Evolutionary conservation across 2,888 invertebrate genomes (phyloP).

Genomic region (Lamproptera curius): DNA sequence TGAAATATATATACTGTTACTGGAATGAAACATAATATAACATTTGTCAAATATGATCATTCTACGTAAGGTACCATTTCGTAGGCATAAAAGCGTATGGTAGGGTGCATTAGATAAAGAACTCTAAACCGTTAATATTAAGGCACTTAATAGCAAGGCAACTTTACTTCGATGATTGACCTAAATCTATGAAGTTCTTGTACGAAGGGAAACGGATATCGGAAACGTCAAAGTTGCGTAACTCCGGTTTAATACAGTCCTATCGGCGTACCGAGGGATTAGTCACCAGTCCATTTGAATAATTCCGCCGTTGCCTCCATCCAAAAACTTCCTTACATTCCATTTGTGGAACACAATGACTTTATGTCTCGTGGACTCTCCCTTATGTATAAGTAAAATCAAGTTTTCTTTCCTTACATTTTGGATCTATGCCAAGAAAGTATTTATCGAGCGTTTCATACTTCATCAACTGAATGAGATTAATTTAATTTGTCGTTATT

Average conservation of each 20-base stretch:
- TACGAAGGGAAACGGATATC: constrained; percentile 44
- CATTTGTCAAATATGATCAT: no score
- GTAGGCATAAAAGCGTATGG: neutral
- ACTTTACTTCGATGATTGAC: neutral
- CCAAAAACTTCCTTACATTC: constrained; percentile 33
- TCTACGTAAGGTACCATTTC: constrained; percentile 2
- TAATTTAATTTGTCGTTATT: no score
- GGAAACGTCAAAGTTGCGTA: constrained; percentile 57
- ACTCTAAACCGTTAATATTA: neutral
- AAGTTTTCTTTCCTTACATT: no score
- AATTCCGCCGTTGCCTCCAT: constrained; percentile 51
- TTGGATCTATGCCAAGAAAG: no score
- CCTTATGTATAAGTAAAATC: no score
- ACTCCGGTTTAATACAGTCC: constrained; percentile 54
- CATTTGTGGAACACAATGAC: neutral
- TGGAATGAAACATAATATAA: no score
- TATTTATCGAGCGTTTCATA: no score
- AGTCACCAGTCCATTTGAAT: constrained; percentile 46
- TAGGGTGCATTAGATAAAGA: neutral
- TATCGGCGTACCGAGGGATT: constrained; percentile 42
- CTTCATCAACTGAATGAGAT: no score
- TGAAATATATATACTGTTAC: no score
- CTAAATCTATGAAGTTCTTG: constrained; percentile 32
- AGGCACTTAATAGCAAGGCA: neutral
- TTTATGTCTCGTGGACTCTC: neutral